A percentile compares a stretch with the other conserved stretches of the same genome.
Evolutionary conservation across 2,797 vertebrate genomes (phyloP).

Genomic region (Strix occidentalis): DNA sequence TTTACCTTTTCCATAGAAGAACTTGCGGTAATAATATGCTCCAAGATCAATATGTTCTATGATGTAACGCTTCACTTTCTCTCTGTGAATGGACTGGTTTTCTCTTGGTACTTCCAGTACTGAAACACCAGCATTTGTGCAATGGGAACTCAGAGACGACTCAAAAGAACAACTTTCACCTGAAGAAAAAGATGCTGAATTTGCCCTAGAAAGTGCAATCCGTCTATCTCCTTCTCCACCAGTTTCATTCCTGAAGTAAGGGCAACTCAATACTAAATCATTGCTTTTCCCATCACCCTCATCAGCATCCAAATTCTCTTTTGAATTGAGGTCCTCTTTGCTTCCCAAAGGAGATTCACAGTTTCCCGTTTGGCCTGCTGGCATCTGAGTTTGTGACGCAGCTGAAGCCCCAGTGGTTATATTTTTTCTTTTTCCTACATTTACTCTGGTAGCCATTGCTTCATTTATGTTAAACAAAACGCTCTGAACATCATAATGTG

Average conservation of each 20-base stretch:
- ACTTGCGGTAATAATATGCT: slow-evolving; percentile 97
- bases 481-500: slow-evolving; percentile 98
- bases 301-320: slow-evolving; percentile 90
- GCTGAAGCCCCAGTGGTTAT: slow-evolving; percentile 95
- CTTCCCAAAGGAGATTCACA: slow-evolving; percentile 92
- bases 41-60: slow-evolving; percentile 98
- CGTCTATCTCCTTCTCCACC: slow-evolving; percentile 93
- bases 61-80: slow-evolving; percentile 98
- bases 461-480: slow-evolving; percentile 95
- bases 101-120: slow-evolving; percentile 95
- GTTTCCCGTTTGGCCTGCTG: slow-evolving; percentile 69
- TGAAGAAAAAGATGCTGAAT: slow-evolving; percentile 81
- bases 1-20: slow-evolving; percentile 97
- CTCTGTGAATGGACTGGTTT: slow-evolving; percentile 93
- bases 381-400: slow-evolving; percentile 82
- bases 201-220: slow-evolving; percentile 91
- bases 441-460: slow-evolving; percentile 87
- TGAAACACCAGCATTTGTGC: slow-evolving; percentile 96
- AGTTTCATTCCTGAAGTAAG: slow-evolving; percentile 95
- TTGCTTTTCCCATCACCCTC: slow-evolving; percentile 96
- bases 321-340: slow-evolving; percentile 93
- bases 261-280: slow-evolving; percentile 86
- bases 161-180: slow-evolving; percentile 94
- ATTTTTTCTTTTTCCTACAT: slow-evolving; percentile 90
- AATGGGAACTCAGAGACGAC: slow-evolving; percentile 95